Evolutionary conservation across 35 echinoderm and acorn worm species (phyloP).

Genomic region (Holothuria glaberrima): DNA sequence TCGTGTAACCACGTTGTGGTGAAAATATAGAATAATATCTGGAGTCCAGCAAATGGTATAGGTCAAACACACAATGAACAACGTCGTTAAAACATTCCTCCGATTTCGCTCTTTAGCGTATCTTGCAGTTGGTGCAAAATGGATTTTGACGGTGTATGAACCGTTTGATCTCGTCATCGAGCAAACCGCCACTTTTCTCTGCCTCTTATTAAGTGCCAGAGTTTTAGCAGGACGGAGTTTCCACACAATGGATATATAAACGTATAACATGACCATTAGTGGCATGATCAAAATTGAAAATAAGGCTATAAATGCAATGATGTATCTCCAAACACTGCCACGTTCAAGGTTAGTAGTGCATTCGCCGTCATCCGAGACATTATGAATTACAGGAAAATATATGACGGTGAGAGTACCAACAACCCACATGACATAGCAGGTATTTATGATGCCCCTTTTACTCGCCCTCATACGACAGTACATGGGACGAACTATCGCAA

Average conservation of each 20-base stretch:
- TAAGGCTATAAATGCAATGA: background rate
- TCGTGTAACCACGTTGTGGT: constrained; percentile 3
- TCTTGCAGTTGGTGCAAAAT: background rate
- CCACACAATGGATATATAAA: constrained; percentile 5
- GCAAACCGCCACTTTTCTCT: too few species aligned
- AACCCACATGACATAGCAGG: background rate
- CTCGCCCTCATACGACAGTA: background rate
- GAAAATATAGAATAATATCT: constrained; percentile 1
- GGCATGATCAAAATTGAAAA: background rate
- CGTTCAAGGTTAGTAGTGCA: background rate
- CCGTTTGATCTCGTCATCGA: too few species aligned
- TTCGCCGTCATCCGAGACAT: background rate
- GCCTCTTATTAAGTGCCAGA: background rate
- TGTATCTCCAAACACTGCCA: background rate
- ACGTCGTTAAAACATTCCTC: background rate
- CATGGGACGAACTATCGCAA: constrained; percentile 9
- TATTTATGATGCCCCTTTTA: background rate
- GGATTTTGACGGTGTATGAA: too few species aligned
- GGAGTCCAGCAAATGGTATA: constrained; percentile 43
- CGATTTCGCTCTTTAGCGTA: background rate
- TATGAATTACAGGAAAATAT: background rate
- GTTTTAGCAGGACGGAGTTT: background rate
- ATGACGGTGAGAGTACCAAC: background rate
- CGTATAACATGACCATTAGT: constrained; percentile 13
- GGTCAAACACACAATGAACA: constrained; percentile 27